Evolutionary conservation across 2,888 invertebrate species (phyloP), one percentile per base, ranked within the genome.

Genomic region (Aporophyla lueneburgensis): DNA sequence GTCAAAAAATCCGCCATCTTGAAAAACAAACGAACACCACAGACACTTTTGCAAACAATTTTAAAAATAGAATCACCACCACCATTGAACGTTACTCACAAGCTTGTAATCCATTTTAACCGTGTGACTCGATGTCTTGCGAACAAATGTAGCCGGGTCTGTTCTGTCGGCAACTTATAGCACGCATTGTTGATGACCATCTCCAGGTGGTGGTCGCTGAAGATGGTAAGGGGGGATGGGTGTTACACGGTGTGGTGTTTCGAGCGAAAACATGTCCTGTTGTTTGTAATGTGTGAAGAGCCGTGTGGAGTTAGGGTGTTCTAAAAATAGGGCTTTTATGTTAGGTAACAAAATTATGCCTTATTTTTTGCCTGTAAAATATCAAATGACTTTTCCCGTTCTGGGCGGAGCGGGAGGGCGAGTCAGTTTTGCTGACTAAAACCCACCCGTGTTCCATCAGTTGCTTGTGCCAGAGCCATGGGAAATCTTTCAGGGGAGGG

Each of bases 81-180:
- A 88, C 72, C 67, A 70, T 33, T 24, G 43, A 68, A 51, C 61
- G 54, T 74, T 90, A 91, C 91, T 91, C 88, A 91, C 91, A 77
- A 89, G 81, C 83, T 87, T 86, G 85, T 84, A 88, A 87, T 91
- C 91, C 91, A 91, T 89, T 74, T 80, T 82, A 62, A 65, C 71
- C 58, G 73, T 56, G 21, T 69, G 53, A 53, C 74, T 81, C 63
- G 72, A 43, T 43, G 81, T 62, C 43, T 71, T 58, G 76, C 40
- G 74, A 54, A 77, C 85, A 70, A 84, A 75, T 83, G 83, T 83
- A 68, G 27, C 56, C 53, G 81, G 59, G 27, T 63, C 56, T n/a
- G 19, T 6, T n/a, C 58, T 24, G 12, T 12, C 40, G 61, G 61
- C 77, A 51, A 70, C 81, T 83, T 83, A 83, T 83, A 83, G 68